Evolutionary conservation across 1,140 invertebrate genomes (phyloP).

Genomic region (Zeugodacus cucurbitae): DNA sequence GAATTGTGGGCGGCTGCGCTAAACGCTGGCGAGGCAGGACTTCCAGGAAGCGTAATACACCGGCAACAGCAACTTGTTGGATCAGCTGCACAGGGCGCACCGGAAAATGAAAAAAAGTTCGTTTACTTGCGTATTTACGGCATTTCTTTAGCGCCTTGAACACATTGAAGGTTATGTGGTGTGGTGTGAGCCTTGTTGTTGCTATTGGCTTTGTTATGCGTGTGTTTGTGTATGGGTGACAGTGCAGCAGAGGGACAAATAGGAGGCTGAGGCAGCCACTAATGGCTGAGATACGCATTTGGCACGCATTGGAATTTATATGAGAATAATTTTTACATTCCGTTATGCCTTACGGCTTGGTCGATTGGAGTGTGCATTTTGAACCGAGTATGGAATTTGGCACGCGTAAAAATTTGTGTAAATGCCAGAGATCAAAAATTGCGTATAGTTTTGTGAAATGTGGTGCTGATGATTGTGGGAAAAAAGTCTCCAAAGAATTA

Average conservation of each 20-base stretch:
- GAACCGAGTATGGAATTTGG: neutral
- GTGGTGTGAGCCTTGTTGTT: neutral
- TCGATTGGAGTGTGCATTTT: neutral
- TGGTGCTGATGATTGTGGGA: neutral
- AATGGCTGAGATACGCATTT: neutral
- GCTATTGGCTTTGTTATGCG: neutral
- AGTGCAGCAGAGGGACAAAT: too few relatives aligned
- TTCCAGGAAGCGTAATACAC: neutral
- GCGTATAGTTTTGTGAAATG: neutral
- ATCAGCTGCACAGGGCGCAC: neutral
- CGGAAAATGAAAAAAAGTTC: neutral
- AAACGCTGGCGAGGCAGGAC: neutral
- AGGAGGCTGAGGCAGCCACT: neutral
- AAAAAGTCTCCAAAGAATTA: neutral
- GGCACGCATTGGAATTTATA: neutral
- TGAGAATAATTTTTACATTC: neutral
- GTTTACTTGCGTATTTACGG: neutral
- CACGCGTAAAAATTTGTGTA: neutral
- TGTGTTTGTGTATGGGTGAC: neutral
- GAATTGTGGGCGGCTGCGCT: neutral
- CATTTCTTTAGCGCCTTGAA: neutral
- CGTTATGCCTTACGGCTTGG: neutral
- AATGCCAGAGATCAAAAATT: neutral
- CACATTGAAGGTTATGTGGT: neutral
- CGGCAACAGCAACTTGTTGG: slow-evolving; percentile 27